Conservation (phyloP, 2,113 vertebrate genomes). For the Hemiprocne comata region DNA sequence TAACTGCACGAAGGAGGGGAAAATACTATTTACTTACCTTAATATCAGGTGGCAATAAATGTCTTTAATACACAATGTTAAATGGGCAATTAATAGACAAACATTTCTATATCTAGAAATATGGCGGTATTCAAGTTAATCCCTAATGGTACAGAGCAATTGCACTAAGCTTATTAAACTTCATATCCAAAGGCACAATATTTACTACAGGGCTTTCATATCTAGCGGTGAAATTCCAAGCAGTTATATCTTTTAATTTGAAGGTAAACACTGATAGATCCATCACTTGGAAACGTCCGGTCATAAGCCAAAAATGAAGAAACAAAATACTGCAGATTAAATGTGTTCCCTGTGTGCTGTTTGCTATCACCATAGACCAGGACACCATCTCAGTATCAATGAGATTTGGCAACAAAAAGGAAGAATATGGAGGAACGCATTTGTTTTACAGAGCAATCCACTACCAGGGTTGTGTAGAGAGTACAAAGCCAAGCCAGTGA, state of each 20-base stretch:
- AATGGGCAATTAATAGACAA: constrained; percentile 63
- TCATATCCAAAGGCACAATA: constrained; percentile 33
- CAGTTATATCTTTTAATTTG: constrained; percentile 56
- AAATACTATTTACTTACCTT: constrained; percentile 46
- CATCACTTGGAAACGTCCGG: not conserved
- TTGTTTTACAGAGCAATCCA: not conserved
- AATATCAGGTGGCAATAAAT: constrained; percentile 39
- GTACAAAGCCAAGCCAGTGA: constrained; percentile 26
- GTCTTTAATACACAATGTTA: constrained; percentile 44
- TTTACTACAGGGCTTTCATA: constrained; percentile 32
- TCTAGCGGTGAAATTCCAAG: constrained; percentile 40
- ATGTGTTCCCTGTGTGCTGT: not conserved
- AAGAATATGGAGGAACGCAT: not conserved
- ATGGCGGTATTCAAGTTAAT: constrained; percentile 37
- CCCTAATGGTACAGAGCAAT: constrained; percentile 33
- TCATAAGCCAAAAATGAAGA: not conserved
- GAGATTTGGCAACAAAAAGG: not conserved
- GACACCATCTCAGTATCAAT: not conserved
- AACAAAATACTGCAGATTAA: not conserved
- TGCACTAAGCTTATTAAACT: constrained; percentile 45
- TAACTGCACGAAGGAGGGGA: not conserved
- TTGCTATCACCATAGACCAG: not conserved
- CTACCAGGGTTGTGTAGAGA: not conserved
- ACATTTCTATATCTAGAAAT: constrained; percentile 47
- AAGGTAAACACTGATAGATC: constrained; percentile 46